These are phyloP conservation scores for Subacronicta megacephala DNA, from an alignment of 2,888 invertebrate genomes.

Conservation along the genomic window DNA sequence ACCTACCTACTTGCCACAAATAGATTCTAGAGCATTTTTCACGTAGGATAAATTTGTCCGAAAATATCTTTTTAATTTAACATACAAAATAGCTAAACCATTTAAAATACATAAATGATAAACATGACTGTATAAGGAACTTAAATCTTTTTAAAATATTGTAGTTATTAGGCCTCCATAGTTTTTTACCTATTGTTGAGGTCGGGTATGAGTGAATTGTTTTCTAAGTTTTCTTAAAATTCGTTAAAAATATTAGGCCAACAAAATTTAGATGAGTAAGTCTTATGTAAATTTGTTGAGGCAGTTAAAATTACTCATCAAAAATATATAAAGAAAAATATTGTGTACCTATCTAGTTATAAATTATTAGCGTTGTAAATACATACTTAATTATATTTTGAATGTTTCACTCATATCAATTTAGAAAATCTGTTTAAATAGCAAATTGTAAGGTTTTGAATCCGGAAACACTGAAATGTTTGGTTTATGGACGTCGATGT, in stretches of 20 bases:
- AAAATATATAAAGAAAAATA: conserved; percentile 66
- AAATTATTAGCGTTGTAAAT: conserved; percentile 81
- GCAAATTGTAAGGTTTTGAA: conserved; percentile 83
- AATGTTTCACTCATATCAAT: conserved; percentile 88
- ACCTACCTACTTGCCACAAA: conserved; percentile 38
- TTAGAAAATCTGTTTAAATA: conserved; percentile 85
- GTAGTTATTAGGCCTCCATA: conserved; percentile 53
- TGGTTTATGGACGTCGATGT: conserved; percentile 85
- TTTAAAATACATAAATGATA: conserved; percentile 37
- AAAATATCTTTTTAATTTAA: conserved; percentile 30
- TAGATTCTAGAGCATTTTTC: conserved; percentile 45
- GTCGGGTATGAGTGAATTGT: conserved; percentile 63
- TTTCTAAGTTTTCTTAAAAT: conserved; percentile 46
- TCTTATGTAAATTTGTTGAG: conserved; percentile 72
- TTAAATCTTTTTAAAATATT: conserved; percentile 52
- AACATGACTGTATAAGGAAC: conserved; percentile 53
- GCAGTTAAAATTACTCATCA: conserved; percentile 65
- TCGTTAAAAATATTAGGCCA: conserved; percentile 68
- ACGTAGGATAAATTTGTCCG: conserved; percentile 29
- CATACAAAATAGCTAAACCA: conserved; percentile 34
- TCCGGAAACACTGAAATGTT: conserved; percentile 80
- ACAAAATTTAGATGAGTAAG: conserved; percentile 71
- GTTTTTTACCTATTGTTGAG: conserved; percentile 51
- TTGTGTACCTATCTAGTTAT: conserved; percentile 76
- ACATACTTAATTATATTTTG: conserved; percentile 82